Evolutionary conservation across 2,797 vertebrate genomes (phyloP).

Genomic region (Heteromormyrus szaboi): DNA sequence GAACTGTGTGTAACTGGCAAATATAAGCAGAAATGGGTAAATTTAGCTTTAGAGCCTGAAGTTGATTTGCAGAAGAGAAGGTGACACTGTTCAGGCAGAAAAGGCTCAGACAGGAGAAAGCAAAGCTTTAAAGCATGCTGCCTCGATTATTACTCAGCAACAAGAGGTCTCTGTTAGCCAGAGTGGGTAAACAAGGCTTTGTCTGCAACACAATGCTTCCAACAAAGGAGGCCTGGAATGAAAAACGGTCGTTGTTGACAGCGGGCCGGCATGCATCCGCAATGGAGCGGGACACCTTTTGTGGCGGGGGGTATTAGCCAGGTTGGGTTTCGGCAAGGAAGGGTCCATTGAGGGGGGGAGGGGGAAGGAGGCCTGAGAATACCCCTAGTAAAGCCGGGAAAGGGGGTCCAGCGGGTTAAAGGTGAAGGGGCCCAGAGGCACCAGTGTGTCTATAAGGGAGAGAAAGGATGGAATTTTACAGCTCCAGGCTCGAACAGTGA

Average conservation of each 20-base stretch:
- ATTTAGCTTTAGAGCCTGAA: background rate
- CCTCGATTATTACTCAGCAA: conserved; percentile 26
- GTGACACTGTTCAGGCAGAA: background rate
- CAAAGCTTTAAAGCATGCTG: conserved; percentile 17
- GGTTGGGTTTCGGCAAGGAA: conserved; percentile 33
- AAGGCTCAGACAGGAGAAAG: background rate
- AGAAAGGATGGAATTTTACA: background rate
- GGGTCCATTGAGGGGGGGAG: background rate
- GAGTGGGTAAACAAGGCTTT: conserved; percentile 33
- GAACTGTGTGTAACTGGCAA: conserved; percentile 21
- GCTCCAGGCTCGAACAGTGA: background rate
- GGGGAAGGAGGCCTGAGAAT: background rate
- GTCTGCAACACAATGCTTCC: conserved; percentile 34
- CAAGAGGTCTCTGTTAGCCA: conserved; percentile 34
- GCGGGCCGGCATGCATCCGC: conserved; percentile 20
- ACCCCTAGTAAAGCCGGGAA: background rate
- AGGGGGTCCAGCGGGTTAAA: background rate
- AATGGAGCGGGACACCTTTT: conserved; percentile 37
- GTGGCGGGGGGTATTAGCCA: conserved; percentile 30
- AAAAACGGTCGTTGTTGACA: conserved; percentile 28
- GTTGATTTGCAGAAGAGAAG: background rate
- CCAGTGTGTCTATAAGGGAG: background rate
- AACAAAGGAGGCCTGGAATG: conserved; percentile 38
- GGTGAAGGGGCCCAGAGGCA: background rate
- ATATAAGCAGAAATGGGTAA: background rate